These are phyloP conservation scores for Eurystomus glaucurus DNA, from an alignment of 2,797 vertebrate genomes.

Conservation along the genomic window DNA sequence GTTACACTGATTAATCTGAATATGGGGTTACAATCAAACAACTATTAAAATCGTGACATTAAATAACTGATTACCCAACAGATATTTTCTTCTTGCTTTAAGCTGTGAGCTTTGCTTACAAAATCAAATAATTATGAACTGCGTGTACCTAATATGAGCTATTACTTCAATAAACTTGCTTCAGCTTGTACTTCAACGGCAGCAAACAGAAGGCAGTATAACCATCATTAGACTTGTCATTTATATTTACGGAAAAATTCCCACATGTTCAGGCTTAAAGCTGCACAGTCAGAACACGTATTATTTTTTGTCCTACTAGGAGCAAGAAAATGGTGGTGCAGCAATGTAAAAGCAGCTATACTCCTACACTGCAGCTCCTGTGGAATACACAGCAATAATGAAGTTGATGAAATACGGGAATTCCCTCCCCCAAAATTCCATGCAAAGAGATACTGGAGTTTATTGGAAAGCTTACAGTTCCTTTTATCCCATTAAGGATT, in stretches of 20 bases:
- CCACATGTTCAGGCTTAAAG: slow-evolving; percentile 4
- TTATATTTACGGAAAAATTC: slow-evolving; percentile 45
- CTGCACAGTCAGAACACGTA: slow-evolving; percentile 11
- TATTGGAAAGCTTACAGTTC: not conserved
- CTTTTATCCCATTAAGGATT: not conserved
- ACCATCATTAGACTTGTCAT: not conserved
- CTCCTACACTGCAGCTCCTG: not conserved
- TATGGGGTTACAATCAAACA: not conserved
- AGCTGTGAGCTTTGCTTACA: not conserved
- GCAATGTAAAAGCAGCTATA: not conserved
- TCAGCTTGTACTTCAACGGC: slow-evolving; percentile 21
- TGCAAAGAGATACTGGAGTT: not conserved
- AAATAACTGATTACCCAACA: not conserved
- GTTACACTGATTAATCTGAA: not conserved
- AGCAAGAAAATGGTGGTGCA: not conserved
- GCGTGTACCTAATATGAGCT: not conserved
- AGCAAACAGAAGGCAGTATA: not conserved
- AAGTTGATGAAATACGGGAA: not conserved
- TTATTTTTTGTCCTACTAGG: not conserved
- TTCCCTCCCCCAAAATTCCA: not conserved
- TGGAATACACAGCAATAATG: not conserved
- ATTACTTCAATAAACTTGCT: slow-evolving; percentile 35
- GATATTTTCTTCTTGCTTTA: not conserved
- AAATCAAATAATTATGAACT: not conserved
- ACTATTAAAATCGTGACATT: not conserved